Base-by-base conservation (phyloP, 2,888 invertebrate species). In the Pristionchus mayeri region DNA sequence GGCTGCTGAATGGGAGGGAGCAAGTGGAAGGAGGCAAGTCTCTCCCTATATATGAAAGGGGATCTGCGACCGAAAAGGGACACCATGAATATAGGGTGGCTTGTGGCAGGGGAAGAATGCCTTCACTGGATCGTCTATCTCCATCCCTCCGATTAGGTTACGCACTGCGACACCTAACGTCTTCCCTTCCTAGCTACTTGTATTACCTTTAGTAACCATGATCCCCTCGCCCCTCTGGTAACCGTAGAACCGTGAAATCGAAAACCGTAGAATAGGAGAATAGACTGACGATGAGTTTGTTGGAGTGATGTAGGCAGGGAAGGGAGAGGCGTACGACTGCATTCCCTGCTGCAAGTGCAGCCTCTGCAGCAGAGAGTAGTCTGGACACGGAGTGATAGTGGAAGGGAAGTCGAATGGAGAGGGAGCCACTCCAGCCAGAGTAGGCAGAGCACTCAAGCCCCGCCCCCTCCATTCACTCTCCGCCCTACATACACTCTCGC, bases 221-320 rank as follows among this genome's bases (percentile, higher is more conserved):
- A 76, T 67, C 67, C 67, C 67, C n/a, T n/a, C n/a, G n/a, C n/a
- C n/a, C 37, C 67, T 67, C 37, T 67, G 67, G 67, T 67, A 67
- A 67, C 34, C 37, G 67, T 34, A 67, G 67, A 54, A 67, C 67
- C 67, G 48, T 44, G 76, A 50, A 76, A 50, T 48, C 13, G 76
- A 76, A 76, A 48, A 40, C 44, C 34, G 57, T n/a, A 27, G 54
- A 80, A 54, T 37, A 54, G 57, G 52, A 80, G 24, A 34, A 54
- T 34, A 80, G 34, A 81, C 81, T 81, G 11, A 81, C 81, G 60
- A 18, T 24, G 54, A 30, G 24, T n/a, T n/a, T 24, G 44, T 13
- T 11, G 57, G 81, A 16, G 52, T 60, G 57, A 57, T 34, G 52
- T 63, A 21, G n/a, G n/a, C 21, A n/a, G 60, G 24, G 27, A 60